phyloP scores from a whole-genome alignment of 2,888 invertebrate genomes.

The Formica aserva region DNA sequence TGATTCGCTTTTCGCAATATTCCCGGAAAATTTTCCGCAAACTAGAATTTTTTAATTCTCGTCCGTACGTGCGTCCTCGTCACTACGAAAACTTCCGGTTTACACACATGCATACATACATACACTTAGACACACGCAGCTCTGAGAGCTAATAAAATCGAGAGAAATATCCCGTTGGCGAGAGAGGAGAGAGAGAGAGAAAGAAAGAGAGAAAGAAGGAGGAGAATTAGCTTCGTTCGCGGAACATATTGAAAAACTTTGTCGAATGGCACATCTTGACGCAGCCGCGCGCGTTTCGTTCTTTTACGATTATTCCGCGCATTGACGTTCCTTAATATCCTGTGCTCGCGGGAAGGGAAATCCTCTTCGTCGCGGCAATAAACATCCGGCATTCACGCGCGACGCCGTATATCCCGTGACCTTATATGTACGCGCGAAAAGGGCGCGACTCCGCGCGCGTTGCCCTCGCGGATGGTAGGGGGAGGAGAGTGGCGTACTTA shows the following conservation, averaged over 20 bases:
- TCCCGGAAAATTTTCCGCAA: not conserved
- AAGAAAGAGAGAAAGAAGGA: not conserved
- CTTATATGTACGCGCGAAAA: not conserved
- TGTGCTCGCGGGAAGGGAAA: not conserved
- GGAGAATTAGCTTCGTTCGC: not conserved
- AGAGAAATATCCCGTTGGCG: not conserved
- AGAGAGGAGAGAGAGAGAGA: not conserved
- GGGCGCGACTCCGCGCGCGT: not conserved
- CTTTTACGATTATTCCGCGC: constrained; percentile 16
- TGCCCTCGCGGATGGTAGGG: too few relatives aligned
- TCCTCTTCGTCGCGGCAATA: not conserved
- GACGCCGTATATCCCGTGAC: not conserved
- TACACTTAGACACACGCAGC: not conserved
- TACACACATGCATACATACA: not conserved
- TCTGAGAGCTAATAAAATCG: constrained; percentile 1
- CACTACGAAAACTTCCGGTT: not conserved
- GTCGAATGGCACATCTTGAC: not conserved
- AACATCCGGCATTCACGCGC: not conserved
- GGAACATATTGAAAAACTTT: constrained; percentile 20
- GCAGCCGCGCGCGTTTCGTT: not conserved
- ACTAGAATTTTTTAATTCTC: constrained; percentile 10
- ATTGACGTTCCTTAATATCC: not conserved
- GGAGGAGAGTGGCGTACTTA: constrained; percentile 58
- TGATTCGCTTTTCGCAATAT: not conserved
- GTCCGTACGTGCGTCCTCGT: too few relatives aligned